Conservation (phyloP, 2,113 vertebrate species). For the Nycticorax nycticorax region DNA sequence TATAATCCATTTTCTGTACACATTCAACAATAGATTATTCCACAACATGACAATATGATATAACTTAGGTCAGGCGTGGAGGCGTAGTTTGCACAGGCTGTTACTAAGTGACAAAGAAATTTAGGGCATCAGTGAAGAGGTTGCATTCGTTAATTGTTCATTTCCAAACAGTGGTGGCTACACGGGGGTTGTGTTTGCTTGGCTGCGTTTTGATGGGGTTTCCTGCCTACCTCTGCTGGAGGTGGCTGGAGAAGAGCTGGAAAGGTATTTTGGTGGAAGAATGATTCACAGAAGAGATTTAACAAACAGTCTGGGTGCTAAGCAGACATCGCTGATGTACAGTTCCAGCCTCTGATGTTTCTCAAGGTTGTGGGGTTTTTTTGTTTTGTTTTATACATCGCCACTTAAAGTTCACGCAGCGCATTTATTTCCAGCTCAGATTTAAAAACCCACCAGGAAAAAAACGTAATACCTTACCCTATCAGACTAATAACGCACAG, state of each 20-base stretch:
- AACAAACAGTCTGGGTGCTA: neutral
- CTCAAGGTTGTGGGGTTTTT: neutral
- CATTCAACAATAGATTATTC: neutral
- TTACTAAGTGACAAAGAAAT: conserved; percentile 36
- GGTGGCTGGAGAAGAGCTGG: neutral
- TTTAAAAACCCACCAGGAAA: neutral
- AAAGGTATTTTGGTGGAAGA: neutral
- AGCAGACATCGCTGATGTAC: neutral
- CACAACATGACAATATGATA: neutral
- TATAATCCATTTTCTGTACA: neutral
- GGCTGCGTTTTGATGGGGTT: neutral
- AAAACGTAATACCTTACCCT: neutral
- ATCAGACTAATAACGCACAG: neutral
- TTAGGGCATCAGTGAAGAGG: neutral
- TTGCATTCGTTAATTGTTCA: neutral
- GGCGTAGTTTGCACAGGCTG: neutral
- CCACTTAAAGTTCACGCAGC: neutral
- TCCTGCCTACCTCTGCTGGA: neutral
- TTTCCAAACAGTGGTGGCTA: neutral
- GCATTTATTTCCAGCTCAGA: neutral
- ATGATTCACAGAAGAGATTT: neutral
- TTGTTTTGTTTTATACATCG: neutral
- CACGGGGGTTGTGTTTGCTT: neutral
- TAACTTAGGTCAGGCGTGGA: neutral
- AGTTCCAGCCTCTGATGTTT: neutral